A percentile compares a stretch with the other conserved stretches of the same genome.
phyloP scores from a whole-genome alignment of 1,140 invertebrate genomes.

The Aphis craccivora region DNA sequence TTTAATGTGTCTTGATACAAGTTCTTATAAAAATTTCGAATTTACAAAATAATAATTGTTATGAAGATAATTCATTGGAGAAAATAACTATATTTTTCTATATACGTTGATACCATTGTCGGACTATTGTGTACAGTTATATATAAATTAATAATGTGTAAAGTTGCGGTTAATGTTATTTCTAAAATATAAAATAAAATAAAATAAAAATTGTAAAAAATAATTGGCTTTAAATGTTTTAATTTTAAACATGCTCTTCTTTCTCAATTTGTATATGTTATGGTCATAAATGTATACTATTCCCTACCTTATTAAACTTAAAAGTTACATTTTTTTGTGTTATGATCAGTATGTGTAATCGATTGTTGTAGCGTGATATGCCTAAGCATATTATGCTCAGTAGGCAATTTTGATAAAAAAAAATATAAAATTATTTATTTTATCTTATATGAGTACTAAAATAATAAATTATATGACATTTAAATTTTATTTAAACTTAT shows the following conservation, averaged over 20 bases:
- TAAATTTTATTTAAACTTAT: too few species aligned
- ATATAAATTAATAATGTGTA: constrained; percentile 55
- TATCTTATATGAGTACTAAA: too few species aligned
- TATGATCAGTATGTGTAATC: too few species aligned
- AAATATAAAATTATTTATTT: too few species aligned
- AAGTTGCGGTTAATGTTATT: constrained; percentile 57
- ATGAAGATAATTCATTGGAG: constrained; percentile 54
- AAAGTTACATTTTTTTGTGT: too few species aligned
- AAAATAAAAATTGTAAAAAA: constrained; percentile 43
- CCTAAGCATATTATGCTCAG: too few species aligned
- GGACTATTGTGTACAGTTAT: constrained; percentile 58
- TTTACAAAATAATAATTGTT: constrained; percentile 58
- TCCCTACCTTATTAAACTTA: background rate
- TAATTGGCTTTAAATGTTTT: background rate
- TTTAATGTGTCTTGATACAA: constrained; percentile 24
- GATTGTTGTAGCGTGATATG: too few species aligned
- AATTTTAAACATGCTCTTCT: background rate
- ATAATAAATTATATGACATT: too few species aligned
- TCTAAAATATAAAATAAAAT: constrained; percentile 52
- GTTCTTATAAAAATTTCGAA: constrained; percentile 41
- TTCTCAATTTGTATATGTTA: background rate
- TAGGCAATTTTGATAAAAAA: too few species aligned
- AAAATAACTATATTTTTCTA: constrained; percentile 58
- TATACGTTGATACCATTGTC: constrained; percentile 57
- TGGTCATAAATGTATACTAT: background rate